Conservation (phyloP, 2,797 vertebrate species). For the Cyprinodon diabolis region DNA sequence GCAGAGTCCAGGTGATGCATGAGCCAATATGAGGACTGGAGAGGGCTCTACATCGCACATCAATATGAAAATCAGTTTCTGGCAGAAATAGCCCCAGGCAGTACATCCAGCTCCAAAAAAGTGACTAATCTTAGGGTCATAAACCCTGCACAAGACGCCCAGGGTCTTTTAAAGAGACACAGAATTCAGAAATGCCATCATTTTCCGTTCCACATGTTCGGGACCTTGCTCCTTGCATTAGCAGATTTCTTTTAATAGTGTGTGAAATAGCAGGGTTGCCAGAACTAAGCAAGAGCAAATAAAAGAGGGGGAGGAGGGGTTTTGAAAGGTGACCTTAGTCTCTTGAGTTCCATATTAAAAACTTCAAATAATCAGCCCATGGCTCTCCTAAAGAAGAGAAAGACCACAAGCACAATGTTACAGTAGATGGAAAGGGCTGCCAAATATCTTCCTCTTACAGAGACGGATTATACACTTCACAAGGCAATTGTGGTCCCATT, state of each 20-base stretch:
- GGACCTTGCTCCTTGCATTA: constrained; percentile 72
- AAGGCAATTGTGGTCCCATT: constrained; percentile 69
- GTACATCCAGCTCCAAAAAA: constrained; percentile 78
- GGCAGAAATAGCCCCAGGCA: constrained; percentile 78
- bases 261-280: constrained; percentile 77
- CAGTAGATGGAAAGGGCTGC: constrained; percentile 71
- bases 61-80: constrained; percentile 86
- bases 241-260: constrained; percentile 80
- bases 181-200: constrained; percentile 78
- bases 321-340: constrained; percentile 80
- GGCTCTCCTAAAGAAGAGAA: constrained; percentile 73
- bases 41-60: constrained; percentile 80
- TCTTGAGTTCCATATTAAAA: constrained; percentile 80
- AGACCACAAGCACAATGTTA: constrained; percentile 70
- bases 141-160: constrained; percentile 77
- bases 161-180: constrained; percentile 74
- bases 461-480: constrained; percentile 74
- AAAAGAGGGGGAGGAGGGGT: constrained; percentile 60
- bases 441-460: constrained; percentile 76
- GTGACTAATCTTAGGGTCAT: constrained; percentile 84
- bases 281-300: constrained; percentile 77
- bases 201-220: constrained; percentile 75
- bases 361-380: constrained; percentile 77
- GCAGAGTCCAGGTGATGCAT: constrained; percentile 84
- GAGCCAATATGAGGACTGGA: constrained; percentile 83